Conservation (phyloP, 1,140 invertebrate species). For the Vanessa tameamea region DNA sequence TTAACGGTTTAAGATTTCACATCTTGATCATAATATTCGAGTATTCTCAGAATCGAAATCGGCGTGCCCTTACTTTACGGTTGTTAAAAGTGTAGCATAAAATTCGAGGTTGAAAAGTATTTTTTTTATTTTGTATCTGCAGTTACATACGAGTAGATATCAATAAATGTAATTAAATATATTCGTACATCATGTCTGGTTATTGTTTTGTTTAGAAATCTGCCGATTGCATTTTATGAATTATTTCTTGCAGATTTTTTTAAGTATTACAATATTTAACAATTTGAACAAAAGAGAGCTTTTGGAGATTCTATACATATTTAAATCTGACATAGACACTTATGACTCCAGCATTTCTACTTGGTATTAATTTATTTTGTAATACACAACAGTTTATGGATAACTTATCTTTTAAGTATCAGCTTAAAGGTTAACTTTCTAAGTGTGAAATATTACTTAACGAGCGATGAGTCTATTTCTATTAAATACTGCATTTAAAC, state of each 20-base stretch:
- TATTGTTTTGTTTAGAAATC: no score
- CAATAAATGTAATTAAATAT: no score
- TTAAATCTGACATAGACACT: slow-evolving; percentile 33
- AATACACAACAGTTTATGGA: slow-evolving; percentile 34
- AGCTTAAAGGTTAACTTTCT: slow-evolving; percentile 43
- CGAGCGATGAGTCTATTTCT: slow-evolving; percentile 27
- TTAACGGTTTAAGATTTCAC: not conserved
- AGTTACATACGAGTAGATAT: not conserved
- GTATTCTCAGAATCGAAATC: slow-evolving; percentile 4
- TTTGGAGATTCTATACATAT: slow-evolving; percentile 36
- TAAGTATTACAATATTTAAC: not conserved
- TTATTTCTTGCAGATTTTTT: no score
- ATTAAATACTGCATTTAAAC: slow-evolving; percentile 14
- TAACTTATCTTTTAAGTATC: slow-evolving; percentile 35
- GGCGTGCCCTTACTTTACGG: not conserved
- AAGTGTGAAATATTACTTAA: slow-evolving; percentile 36
- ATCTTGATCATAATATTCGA: not conserved
- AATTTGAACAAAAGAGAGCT: slow-evolving; percentile 25
- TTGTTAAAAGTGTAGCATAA: slow-evolving; percentile 18
- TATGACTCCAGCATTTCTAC: slow-evolving; percentile 35
- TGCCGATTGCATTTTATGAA: no score
- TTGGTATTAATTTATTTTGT: slow-evolving; percentile 35
- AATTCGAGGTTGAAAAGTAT: slow-evolving; percentile 23
- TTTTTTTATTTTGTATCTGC: not conserved
- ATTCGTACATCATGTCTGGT: no score